These are phyloP conservation scores for Charaxes varanes DNA, from an alignment of 1,140 invertebrate genomes.

Conservation along the genomic window DNA sequence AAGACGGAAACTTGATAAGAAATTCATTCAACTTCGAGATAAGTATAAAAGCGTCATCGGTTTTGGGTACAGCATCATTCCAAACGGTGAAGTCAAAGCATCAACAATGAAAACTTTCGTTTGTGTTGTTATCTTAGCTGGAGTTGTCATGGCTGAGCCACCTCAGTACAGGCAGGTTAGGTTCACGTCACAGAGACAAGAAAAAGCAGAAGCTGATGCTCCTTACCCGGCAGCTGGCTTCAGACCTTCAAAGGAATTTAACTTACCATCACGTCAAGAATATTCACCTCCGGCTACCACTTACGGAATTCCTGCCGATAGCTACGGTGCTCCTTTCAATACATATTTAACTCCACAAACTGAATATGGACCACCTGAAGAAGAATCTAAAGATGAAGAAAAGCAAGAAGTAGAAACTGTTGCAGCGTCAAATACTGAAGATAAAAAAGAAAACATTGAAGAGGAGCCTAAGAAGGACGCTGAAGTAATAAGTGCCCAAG, in stretches of 20 bases:
- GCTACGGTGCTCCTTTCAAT: constrained; percentile 55
- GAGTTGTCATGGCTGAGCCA: constrained; percentile 46
- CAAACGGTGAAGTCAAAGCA: constrained; percentile 34
- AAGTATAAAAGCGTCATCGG: constrained; percentile 46
- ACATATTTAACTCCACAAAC: constrained; percentile 42
- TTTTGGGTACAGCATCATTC: constrained; percentile 52
- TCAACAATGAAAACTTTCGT: constrained; percentile 50
- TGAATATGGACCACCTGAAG: constrained; percentile 41
- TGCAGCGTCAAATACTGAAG: constrained; percentile 26
- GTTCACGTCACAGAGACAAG: constrained; percentile 39
- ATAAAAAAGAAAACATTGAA: constrained; percentile 37
- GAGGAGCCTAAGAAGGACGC: constrained; percentile 38
- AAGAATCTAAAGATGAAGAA: constrained; percentile 22
- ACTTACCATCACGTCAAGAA: constrained; percentile 50
- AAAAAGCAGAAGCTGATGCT: constrained; percentile 28
- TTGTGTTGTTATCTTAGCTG: constrained; percentile 43
- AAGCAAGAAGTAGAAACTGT: constrained; percentile 27
- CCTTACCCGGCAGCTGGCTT: constrained; percentile 64
- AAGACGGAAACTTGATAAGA: constrained; percentile 46
- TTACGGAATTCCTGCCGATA: constrained; percentile 56
- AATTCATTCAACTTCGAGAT: constrained; percentile 25
- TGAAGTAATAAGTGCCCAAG: constrained; percentile 45
- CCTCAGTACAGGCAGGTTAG: constrained; percentile 37
- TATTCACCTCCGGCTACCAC: constrained; percentile 39
- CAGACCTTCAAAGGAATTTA: constrained; percentile 50